Percentiles rank a stretch among this genome's conserved stretches.
phyloP scores from a whole-genome alignment of 2,888 invertebrate species.

The Callinectes sapidus region DNA sequence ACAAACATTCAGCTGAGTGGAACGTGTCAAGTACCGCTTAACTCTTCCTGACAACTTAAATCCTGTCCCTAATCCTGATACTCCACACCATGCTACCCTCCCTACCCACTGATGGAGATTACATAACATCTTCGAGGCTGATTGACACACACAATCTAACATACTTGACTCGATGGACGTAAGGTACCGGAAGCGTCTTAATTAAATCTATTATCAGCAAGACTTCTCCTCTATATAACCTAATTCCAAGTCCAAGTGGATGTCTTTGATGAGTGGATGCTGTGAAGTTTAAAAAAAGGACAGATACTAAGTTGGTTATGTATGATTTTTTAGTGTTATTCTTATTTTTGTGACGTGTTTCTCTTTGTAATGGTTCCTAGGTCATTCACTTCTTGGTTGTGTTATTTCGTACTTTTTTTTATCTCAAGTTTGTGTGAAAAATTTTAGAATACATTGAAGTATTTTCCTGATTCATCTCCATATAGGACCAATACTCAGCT shows the following conservation, averaged over 20 bases:
- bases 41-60: too few relatives aligned
- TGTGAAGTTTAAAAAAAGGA: not conserved
- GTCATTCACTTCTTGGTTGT: too few relatives aligned
- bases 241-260: not conserved
- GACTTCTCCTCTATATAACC: not conserved
- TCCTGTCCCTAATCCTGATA: too few relatives aligned
- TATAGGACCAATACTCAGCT: too few relatives aligned
- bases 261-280: not conserved
- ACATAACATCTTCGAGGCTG: not conserved
- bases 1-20: too few relatives aligned
- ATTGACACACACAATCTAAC: not conserved
- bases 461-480: too few relatives aligned
- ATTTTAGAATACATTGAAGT: too few relatives aligned
- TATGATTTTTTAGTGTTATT: not conserved
- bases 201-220: not conserved
- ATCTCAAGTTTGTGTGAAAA: too few relatives aligned
- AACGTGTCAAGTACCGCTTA: too few relatives aligned
- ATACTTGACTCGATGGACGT: not conserved
- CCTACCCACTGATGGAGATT: not conserved
- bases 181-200: not conserved
- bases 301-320: not conserved
- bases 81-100: not conserved
- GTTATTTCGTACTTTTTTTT: too few relatives aligned
- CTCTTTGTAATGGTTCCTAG: too few relatives aligned
- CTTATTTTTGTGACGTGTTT: too few relatives aligned